These are phyloP conservation scores for Leptarthrus brevirostris DNA, from an alignment of 2,888 invertebrate species.

Conservation along the genomic window DNA sequence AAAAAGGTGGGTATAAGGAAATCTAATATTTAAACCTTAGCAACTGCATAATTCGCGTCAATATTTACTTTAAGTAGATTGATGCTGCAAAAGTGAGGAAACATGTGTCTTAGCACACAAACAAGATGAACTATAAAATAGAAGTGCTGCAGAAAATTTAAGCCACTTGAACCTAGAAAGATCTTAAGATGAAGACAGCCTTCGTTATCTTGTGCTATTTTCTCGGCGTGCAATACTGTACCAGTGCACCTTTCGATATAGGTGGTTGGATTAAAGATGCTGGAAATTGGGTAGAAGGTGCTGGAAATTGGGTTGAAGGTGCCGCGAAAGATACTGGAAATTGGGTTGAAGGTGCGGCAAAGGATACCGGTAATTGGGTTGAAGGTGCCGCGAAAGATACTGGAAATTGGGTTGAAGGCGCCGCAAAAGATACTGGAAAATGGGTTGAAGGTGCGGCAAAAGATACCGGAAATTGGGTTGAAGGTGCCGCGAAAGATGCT, in stretches of 20 bases:
- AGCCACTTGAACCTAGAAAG: neutral
- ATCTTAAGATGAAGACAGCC: neutral
- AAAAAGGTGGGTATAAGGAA: too few relatives aligned
- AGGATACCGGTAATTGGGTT: neutral
- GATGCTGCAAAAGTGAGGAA: too few relatives aligned
- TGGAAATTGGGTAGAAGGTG: neutral
- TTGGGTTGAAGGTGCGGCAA: neutral
- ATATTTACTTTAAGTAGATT: too few relatives aligned
- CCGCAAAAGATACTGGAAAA: neutral
- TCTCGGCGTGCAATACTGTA: neutral
- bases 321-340: neutral
- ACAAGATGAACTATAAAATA: too few relatives aligned
- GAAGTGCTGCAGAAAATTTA: too few relatives aligned
- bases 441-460: conserved; percentile 11
- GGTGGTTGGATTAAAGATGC: neutral
- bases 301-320: neutral
- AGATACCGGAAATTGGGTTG: conserved; percentile 8
- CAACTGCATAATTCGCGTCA: too few relatives aligned
- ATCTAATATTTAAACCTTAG: too few relatives aligned
- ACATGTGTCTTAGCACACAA: too few relatives aligned
- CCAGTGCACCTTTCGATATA: neutral
- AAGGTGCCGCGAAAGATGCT: neutral
- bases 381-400: neutral
- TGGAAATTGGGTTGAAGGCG: conserved; percentile 2
- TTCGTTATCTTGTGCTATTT: neutral